Evolutionary conservation across 2,113 vertebrate genomes (phyloP).

Genomic region (Empidonax traillii): DNA sequence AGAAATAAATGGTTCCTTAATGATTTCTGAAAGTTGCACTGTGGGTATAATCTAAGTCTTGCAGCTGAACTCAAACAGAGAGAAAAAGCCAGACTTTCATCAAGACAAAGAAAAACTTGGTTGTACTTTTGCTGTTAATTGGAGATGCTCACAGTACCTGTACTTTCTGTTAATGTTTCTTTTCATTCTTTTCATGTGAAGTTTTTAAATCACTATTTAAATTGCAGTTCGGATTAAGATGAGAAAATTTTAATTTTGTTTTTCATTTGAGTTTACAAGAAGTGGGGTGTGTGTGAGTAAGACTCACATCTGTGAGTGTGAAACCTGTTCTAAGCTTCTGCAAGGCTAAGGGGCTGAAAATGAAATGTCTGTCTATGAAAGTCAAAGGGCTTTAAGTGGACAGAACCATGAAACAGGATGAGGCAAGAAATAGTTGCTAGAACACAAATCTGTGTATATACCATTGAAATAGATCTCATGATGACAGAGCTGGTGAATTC

Average conservation of each 20-base stretch:
- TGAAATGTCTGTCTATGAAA: neutral
- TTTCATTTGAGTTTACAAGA: neutral
- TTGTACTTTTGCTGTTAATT: neutral
- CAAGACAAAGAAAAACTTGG: neutral
- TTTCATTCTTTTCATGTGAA: neutral
- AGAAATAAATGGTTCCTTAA: slow-evolving; percentile 14
- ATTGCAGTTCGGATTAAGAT: neutral
- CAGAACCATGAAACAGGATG: neutral
- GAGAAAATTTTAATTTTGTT: neutral
- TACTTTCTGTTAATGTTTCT: neutral
- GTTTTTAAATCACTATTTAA: neutral
- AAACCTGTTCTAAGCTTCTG: neutral
- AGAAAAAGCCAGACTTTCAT: neutral
- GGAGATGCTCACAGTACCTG: neutral
- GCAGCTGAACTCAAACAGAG: neutral
- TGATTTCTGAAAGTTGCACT: neutral
- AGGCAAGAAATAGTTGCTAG: neutral
- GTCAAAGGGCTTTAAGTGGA: neutral
- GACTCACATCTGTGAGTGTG: neutral
- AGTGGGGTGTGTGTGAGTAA: neutral
- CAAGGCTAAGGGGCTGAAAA: neutral
- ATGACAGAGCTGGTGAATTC: neutral
- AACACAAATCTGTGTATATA: neutral
- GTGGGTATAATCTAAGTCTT: neutral
- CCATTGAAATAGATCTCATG: neutral